A percentile compares a stretch with the other conserved stretches of the same genome.
phyloP scores from a whole-genome alignment of 2,888 invertebrate genomes.

The Phortica magna region DNA sequence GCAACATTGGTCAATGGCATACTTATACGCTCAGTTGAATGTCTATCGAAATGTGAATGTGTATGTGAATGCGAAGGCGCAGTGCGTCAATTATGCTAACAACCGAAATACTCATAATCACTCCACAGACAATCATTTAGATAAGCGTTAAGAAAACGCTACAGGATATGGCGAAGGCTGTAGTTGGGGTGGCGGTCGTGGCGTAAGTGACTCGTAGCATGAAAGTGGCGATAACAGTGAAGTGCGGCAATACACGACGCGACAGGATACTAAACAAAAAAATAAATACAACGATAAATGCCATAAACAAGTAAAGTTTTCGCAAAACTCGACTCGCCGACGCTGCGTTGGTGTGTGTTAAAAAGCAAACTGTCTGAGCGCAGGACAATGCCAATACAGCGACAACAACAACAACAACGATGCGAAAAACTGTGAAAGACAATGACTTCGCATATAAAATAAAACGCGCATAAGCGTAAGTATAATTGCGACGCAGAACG shows the following conservation, averaged over 20 bases:
- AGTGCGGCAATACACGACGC: neutral
- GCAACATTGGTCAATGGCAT: neutral
- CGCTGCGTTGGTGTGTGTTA: neutral
- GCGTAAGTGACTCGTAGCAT: conserved; percentile 47
- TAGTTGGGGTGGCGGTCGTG: conserved; percentile 9
- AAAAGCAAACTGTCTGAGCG: neutral
- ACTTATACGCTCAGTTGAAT: conserved; percentile 12
- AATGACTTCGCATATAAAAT: conserved; percentile 25
- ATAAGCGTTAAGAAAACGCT: conserved; percentile 72
- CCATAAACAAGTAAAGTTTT: conserved; percentile 70
- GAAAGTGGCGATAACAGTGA: conserved; percentile 35
- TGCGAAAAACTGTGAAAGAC: conserved; percentile 48
- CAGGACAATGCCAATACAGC: conserved; percentile 11
- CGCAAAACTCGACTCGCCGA: conserved; percentile 39
- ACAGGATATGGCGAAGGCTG: conserved; percentile 58
- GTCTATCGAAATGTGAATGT: neutral
- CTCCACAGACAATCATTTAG: conserved; percentile 74
- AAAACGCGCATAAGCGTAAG: conserved; percentile 45
- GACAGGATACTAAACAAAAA: conserved; percentile 13
- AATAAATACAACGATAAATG: conserved; percentile 70
- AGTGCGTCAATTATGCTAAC: conserved; percentile 73
- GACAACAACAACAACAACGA: conserved; percentile 61
- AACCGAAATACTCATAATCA: conserved; percentile 72
- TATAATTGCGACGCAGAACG: conserved; percentile 56
- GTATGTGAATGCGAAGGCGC: conserved; percentile 42